Percentiles rank a stretch among this genome's conserved stretches.
Conservation (phyloP, 2,888 invertebrate genomes). For the Melanophora roralis region DNA sequence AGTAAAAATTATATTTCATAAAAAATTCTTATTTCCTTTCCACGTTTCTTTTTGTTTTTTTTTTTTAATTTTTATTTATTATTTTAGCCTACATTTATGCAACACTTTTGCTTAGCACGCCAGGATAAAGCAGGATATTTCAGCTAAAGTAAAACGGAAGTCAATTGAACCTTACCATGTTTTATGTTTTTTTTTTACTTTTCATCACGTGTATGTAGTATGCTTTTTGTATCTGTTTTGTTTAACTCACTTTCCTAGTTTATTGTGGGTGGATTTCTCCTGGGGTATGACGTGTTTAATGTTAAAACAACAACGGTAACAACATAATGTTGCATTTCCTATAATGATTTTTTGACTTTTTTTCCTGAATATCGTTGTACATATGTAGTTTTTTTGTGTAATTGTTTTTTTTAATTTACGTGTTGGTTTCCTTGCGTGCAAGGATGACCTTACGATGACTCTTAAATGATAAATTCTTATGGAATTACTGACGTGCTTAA, state of each 20-base stretch:
- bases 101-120: slow-evolving; percentile 56
- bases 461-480: slow-evolving; percentile 65
- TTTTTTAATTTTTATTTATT: slow-evolving; percentile 10
- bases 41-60: not conserved
- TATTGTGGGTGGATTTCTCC: slow-evolving; percentile 48
- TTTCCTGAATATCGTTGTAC: slow-evolving; percentile 9
- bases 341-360: slow-evolving; percentile 46
- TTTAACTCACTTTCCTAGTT: not conserved
- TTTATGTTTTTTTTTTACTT: slow-evolving; percentile 21
- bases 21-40: not conserved
- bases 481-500: slow-evolving; percentile 41
- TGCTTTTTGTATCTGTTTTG: slow-evolving; percentile 31
- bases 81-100: slow-evolving; percentile 53
- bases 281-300: slow-evolving; percentile 20
- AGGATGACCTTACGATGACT: slow-evolving; percentile 75
- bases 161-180: slow-evolving; percentile 58
- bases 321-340: slow-evolving; percentile 35
- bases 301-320: not conserved
- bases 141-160: slow-evolving; percentile 55
- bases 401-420: not conserved
- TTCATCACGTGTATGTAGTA: slow-evolving; percentile 35
- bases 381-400: not conserved
- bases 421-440: slow-evolving; percentile 57
- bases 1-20: not conserved
- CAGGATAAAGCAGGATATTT: slow-evolving; percentile 47